These are phyloP conservation scores for Geotrupes spiniger DNA, from an alignment of 2,888 invertebrate species.

Conservation along the genomic window DNA sequence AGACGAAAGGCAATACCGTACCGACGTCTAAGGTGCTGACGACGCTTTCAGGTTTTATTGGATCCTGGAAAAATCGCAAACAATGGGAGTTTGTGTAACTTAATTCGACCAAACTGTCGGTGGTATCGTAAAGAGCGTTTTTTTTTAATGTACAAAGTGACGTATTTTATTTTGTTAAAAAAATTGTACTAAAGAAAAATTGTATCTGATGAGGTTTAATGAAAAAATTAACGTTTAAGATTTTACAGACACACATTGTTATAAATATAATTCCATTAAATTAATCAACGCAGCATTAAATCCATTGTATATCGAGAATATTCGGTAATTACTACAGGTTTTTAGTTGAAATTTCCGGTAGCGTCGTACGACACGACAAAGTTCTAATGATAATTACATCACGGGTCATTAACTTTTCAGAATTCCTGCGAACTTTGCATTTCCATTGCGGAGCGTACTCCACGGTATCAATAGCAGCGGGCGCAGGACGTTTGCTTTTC, in stretches of 20 bases:
- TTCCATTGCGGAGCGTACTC: constrained; percentile 12
- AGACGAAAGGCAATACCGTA: neutral
- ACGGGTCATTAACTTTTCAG: constrained; percentile 17
- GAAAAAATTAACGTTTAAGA: no score
- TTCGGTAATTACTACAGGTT: no score
- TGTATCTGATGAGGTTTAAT: no score
- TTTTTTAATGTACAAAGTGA: neutral
- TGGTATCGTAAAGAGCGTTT: no score
- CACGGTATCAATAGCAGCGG: constrained; percentile 5
- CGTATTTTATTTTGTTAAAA: neutral
- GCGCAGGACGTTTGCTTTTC: constrained; percentile 13
- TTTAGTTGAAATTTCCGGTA: no score
- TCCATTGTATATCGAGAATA: no score
- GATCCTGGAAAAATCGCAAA: constrained; percentile 17
- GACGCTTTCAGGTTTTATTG: constrained; percentile 1
- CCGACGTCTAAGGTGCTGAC: neutral
- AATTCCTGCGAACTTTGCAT: constrained; percentile 12
- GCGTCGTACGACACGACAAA: constrained; percentile 6
- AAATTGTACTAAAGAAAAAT: no score
- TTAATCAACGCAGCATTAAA: no score
- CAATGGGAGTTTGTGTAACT: constrained; percentile 16
- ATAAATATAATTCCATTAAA: no score
- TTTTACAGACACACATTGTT: no score
- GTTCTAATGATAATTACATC: constrained; percentile 19
- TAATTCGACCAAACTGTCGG: no score